Evolutionary conservation across 2,797 vertebrate species (phyloP).

Genomic region (Malurus leucopterus): DNA sequence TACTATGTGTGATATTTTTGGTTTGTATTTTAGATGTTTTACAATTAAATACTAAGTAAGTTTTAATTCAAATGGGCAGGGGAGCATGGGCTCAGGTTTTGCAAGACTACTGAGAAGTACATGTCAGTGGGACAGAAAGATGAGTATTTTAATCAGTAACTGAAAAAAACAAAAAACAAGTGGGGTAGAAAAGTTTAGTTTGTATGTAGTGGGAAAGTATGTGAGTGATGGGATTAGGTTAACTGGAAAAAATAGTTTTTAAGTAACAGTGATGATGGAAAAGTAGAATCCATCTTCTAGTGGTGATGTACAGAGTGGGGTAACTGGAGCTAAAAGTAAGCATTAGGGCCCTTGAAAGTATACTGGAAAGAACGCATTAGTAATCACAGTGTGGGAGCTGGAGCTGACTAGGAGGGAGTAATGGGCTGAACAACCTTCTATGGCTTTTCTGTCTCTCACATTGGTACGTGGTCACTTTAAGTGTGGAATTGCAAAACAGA

Average conservation of each 20-base stretch:
- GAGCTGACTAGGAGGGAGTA: not conserved
- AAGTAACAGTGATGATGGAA: not conserved
- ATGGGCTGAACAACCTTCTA: not conserved
- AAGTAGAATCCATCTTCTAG: not conserved
- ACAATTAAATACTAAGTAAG: not conserved
- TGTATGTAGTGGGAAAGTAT: not conserved
- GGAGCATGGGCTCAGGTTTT: not conserved
- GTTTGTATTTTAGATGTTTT: not conserved
- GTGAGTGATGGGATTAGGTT: not conserved
- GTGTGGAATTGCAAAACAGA: not conserved
- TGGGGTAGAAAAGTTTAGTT: not conserved
- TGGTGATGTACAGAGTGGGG: not conserved
- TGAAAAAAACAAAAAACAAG: not conserved
- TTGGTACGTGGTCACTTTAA: not conserved
- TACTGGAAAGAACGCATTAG: not conserved
- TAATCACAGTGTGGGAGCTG: not conserved
- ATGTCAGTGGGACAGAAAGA: not conserved
- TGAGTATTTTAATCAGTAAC: not conserved
- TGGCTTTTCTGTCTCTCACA: not conserved
- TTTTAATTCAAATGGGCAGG: not conserved
- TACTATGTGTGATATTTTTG: not conserved
- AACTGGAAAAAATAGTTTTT: not conserved
- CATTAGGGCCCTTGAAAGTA: not conserved
- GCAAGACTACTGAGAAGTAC: not conserved
- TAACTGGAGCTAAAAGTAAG: not conserved